These are phyloP conservation scores for Holothuria leucospilota DNA, from an alignment of 53 echinoderm and acorn worm species.

Conservation along the genomic window DNA sequence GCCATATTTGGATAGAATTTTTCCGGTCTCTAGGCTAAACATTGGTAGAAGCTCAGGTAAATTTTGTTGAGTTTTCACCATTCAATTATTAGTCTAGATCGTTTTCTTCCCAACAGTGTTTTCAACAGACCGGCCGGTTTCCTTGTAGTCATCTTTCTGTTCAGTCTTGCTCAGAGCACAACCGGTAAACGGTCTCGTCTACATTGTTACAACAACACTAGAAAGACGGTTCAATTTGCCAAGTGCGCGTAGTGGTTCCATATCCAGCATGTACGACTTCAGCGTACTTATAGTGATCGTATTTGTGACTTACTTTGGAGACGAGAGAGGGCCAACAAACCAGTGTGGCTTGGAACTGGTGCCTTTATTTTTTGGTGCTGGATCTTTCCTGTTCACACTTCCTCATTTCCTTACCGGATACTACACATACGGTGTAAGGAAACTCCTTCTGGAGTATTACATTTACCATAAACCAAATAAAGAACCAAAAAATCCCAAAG, in stretches of 20 bases:
- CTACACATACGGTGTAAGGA: constrained; percentile 64
- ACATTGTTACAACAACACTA: constrained; percentile 88
- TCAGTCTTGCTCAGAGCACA: constrained; percentile 90
- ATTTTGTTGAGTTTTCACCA: too few relatives aligned
- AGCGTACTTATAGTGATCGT: constrained; percentile 90
- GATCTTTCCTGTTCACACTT: constrained; percentile 80
- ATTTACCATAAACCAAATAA: too few relatives aligned
- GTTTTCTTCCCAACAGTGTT: constrained; percentile 53
- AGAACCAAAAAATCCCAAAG: too few relatives aligned
- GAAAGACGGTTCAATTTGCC: constrained; percentile 88
- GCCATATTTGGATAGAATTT: too few relatives aligned
- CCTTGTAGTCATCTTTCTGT: constrained; percentile 74
- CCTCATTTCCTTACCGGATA: constrained; percentile 81
- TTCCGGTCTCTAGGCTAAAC: too few relatives aligned
- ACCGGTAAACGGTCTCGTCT: constrained; percentile 89
- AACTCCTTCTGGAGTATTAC: neutral
- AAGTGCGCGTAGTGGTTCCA: constrained; percentile 88
- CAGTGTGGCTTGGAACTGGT: constrained; percentile 82
- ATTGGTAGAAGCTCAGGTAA: too few relatives aligned
- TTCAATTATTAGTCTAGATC: too few relatives aligned
- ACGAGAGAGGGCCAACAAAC: constrained; percentile 91
- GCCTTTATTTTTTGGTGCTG: constrained; percentile 78
- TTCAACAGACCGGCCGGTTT: constrained; percentile 79
- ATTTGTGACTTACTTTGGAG: constrained; percentile 95
- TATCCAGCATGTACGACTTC: constrained; percentile 94